Base-by-base conservation (phyloP, 2,113 vertebrate species). In the Brachionichthys hirsutus region DNA sequence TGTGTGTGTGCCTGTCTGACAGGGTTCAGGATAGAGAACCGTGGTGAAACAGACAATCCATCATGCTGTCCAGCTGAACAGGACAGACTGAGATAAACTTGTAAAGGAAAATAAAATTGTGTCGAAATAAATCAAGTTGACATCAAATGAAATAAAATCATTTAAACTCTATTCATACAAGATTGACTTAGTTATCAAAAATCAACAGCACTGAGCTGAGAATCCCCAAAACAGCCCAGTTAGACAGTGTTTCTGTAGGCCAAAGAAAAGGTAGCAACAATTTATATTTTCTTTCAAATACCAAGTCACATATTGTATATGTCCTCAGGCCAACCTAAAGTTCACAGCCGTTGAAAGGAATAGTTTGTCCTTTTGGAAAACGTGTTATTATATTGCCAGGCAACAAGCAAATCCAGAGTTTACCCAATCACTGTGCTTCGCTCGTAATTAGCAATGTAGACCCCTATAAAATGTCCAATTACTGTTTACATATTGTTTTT, bases 11-110 rank as follows among this genome's bases (percentile, higher is more conserved):
- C 1, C 68, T 64, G 65, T 79, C 77, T 68, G 24, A 30, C 3
- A 43, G 56, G 62, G 61, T 71, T 76, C 81, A 80, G 24, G 77
- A 80, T 78, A 64, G 66, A 63, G 19, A 75, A 52, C 55, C 69
- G 69, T 60, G 51, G 46, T 58, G 57, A 55, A 47, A 70, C 34
- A 71, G 59, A 71, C 54, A 64, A 44, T 17, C 34, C 38, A 53
- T 51, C 47, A 62, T 45, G 67, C 41, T 69, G 16, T 72, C 45
- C 60, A 68, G 70, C 67, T 74, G 59, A 62, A 70, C 53, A 56
- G 67, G 54, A 75, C 61, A 74, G 53, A 70, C 34, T 49, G 44
- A 59, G 54, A 77, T 64, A 69, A 54, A 66, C 16, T 36, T 30
- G 24, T 30, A 30, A 30, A 30, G 24, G 24, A 30, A 30, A 30